Percentiles rank a stretch among this genome's conserved stretches.
Conservation (phyloP, 2,888 invertebrate genomes). For the Dysmachus trigonus region DNA sequence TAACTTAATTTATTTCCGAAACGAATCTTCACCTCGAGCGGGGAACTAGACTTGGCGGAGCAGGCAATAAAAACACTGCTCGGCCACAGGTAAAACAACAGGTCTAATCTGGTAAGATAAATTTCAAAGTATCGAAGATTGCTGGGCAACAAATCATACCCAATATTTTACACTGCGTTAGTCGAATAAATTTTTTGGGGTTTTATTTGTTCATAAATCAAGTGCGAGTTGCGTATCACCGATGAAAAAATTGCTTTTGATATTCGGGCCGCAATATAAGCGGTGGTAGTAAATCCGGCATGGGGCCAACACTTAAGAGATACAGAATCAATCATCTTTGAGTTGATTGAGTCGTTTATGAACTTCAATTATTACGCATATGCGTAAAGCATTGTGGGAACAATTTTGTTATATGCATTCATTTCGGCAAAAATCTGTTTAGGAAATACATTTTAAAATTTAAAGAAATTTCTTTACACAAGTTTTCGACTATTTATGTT, state of each 20-base stretch:
- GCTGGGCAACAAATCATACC: constrained; percentile 7
- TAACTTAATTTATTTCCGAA: constrained; percentile 46
- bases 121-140: constrained; percentile 25
- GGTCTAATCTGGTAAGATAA: constrained; percentile 35
- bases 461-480: no score
- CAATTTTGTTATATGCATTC: not conserved
- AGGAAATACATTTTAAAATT: not conserved
- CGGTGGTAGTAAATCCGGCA: not conserved
- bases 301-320: not conserved
- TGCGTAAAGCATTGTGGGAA: not conserved
- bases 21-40: constrained; percentile 44
- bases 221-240: not conserved
- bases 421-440: not conserved
- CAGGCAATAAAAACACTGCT: not conserved
- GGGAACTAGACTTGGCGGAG: not conserved
- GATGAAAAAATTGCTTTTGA: not conserved
- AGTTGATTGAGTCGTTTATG: not conserved
- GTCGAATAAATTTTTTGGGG: not conserved
- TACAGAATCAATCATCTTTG: not conserved
- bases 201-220: constrained; percentile 41
- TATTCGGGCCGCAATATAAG: not conserved
- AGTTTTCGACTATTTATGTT: no score
- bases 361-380: not conserved
- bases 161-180: constrained; percentile 14
- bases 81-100: constrained; percentile 19